Percentiles rank a stretch among this genome's conserved stretches.
phyloP scores from a whole-genome alignment of 2,113 vertebrate species.

The Sapayoa aenigma region DNA sequence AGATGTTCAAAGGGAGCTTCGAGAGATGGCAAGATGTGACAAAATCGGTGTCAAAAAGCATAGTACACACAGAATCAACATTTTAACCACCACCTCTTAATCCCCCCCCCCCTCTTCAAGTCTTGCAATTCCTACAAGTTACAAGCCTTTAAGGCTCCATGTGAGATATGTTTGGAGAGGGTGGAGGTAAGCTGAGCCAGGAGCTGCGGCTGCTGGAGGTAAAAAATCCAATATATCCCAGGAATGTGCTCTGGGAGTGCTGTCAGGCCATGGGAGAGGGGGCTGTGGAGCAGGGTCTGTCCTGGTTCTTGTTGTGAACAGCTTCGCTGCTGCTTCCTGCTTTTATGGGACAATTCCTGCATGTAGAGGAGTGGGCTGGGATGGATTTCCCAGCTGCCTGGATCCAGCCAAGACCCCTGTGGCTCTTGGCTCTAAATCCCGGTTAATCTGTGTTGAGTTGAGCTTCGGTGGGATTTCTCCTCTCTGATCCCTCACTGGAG shows the following conservation, averaged over 20 bases:
- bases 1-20: not conserved
- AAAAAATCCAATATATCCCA: not conserved
- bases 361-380: rapidly evolving
- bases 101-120: not conserved
- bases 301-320: rapidly evolving
- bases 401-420: not conserved
- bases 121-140: not conserved
- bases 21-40: not conserved
- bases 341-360: not conserved
- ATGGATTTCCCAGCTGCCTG: not conserved
- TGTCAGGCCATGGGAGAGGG: not conserved
- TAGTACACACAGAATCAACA: not conserved
- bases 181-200: not conserved
- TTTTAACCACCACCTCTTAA: not conserved
- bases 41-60: not conserved
- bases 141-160: rapidly evolving
- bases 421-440: not conserved
- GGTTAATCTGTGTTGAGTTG: not conserved
- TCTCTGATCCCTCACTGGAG: rapidly evolving
- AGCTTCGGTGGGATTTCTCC: not conserved
- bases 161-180: not conserved
- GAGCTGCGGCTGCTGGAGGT: not conserved
- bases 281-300: not conserved
- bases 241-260: not conserved
- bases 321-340: not conserved